phyloP scores from a whole-genome alignment of 2,113 vertebrate genomes.

The Agelaius phoeniceus region DNA sequence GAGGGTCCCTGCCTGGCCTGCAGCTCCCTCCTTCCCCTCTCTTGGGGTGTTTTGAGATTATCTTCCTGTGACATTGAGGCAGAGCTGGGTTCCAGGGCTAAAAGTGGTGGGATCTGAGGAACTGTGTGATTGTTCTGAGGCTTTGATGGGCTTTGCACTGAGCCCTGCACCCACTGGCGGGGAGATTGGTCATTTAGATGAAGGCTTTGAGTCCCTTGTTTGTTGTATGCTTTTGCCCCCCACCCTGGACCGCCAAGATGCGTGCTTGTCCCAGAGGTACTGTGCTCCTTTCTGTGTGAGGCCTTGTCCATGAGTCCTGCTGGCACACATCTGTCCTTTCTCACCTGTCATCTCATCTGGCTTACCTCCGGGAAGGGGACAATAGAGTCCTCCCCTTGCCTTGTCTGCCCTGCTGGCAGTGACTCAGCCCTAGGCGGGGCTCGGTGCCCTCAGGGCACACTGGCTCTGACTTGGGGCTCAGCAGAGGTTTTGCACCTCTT shows the following conservation, averaged over 20 bases:
- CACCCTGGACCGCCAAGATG: neutral
- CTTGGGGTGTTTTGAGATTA: neutral
- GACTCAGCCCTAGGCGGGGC: too few relatives aligned
- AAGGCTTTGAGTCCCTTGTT: neutral
- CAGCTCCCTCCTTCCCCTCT: neutral
- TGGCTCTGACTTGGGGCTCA: neutral
- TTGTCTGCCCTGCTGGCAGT: neutral
- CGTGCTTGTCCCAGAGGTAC: fast-evolving
- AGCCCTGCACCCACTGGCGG: neutral
- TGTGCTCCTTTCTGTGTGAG: neutral
- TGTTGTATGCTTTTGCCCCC: neutral
- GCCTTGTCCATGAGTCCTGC: neutral
- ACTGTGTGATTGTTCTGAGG: neutral
- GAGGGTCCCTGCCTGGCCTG: neutral
- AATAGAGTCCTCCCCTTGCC: neutral
- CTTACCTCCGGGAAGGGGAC: too few relatives aligned
- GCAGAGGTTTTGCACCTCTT: neutral
- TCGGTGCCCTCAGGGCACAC: fast-evolving
- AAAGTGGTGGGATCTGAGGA: neutral
- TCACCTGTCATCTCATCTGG: neutral
- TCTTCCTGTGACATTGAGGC: neutral
- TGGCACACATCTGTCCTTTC: neutral
- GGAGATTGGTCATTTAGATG: neutral
- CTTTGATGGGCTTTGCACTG: neutral
- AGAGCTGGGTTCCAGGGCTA: neutral